These are phyloP conservation scores for Urocitellus parryii DNA, from an alignment of 2,113 vertebrate genomes.

Conservation along the genomic window DNA sequence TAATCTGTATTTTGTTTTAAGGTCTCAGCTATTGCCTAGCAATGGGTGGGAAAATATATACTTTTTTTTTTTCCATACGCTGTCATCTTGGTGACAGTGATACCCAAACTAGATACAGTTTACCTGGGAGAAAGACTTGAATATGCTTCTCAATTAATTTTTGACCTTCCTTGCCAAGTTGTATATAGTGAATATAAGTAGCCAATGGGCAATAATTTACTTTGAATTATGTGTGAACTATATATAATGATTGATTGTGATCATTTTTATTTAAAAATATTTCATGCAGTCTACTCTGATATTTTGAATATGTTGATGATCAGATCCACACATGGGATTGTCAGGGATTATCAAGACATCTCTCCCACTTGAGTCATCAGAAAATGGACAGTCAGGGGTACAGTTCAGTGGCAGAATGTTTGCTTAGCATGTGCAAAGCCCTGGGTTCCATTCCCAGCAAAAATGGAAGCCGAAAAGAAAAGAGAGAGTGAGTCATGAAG, in stretches of 20 bases:
- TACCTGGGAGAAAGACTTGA: background rate
- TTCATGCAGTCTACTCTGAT: background rate
- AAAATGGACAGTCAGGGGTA: background rate
- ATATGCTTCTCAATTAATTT: background rate
- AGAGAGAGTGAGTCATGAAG: no score
- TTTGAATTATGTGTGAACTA: background rate
- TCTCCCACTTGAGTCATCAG: background rate
- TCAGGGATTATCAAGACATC: background rate
- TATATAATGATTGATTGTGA: background rate
- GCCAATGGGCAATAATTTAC: background rate
- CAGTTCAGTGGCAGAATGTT: background rate
- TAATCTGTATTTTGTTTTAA: background rate
- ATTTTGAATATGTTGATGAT: background rate
- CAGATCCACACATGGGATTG: background rate
- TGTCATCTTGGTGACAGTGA: background rate
- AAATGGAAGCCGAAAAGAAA: background rate
- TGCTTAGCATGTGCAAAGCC: background rate
- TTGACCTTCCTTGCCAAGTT: background rate
- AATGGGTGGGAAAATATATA: background rate
- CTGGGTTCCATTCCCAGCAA: background rate
- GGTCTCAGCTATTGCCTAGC: background rate
- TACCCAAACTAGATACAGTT: background rate
- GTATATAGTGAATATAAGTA: background rate
- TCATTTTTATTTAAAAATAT: constrained; percentile 45
- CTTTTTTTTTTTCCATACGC: background rate